Conservation (phyloP, 2,888 invertebrate genomes). For the Cataglyphis altisquamis region DNA sequence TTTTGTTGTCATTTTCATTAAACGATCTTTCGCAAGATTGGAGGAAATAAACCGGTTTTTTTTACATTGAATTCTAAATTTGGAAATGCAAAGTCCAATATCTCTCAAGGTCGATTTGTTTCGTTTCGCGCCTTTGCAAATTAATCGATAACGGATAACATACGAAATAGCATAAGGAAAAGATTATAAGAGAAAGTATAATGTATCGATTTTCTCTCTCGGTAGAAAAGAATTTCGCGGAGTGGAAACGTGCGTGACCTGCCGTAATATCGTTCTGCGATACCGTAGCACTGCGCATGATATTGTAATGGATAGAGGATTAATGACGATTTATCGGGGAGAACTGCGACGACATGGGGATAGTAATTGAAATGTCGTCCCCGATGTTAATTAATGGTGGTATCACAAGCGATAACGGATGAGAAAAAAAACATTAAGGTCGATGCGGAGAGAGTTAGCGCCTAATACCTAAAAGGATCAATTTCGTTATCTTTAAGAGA, state of each 20-base stretch:
- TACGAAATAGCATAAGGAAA: not conserved
- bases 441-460: not conserved
- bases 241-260: conserved; percentile 41
- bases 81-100: not conserved
- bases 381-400: not conserved
- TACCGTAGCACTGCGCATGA: conserved; percentile 22
- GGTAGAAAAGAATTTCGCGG: conserved; percentile 1
- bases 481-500: not conserved
- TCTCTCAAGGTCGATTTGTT: not conserved
- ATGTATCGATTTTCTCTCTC: not conserved
- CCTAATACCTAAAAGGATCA: not conserved
- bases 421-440: not conserved
- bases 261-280: conserved; percentile 14
- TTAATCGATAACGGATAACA: conserved; percentile 16
- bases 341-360: not conserved
- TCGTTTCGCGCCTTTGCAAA: not conserved
- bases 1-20: not conserved
- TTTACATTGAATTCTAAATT: conserved; percentile 19
- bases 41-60: conserved; percentile 8
- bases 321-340: conserved; percentile 14
- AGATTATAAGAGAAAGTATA: not conserved
- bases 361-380: conserved; percentile 9
- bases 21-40: not conserved
- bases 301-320: conserved; percentile 39
- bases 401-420: not conserved